Evolutionary conservation across 1,140 invertebrate genomes (phyloP), one percentile per base, ranked within the genome.

Genomic region (Drosophila auraria): DNA sequence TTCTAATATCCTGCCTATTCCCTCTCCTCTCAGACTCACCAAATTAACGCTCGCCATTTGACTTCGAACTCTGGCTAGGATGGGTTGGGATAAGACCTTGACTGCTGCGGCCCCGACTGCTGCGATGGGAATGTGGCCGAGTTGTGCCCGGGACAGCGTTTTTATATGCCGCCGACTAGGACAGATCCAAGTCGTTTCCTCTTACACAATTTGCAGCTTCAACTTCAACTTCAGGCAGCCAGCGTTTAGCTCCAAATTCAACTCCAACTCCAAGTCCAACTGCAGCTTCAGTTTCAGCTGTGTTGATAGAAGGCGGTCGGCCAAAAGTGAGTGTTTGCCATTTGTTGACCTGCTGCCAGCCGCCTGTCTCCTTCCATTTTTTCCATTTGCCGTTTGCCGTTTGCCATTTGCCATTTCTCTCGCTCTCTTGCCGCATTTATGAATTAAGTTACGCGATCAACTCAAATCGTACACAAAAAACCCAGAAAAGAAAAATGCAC

Each of bases 371-470:
- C 36, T 42, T 57, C n/a, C 53, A 40, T n/a, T 56, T 56, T 36
- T 38, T 14, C 51, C 70, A 70, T 63, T 75, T 74, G 70, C 64
- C 54, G 36, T 56, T 81, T 53, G 27, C 64, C 30, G 61, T 62
- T 58, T 42, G 70, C 64, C 54, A 42, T 56, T 81, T 53, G 27
- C 64, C 30, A 64, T 62, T 58, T 42, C 51, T 42, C 49, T 70
- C 36, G 61, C 63, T 54, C 56, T 71, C 72, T 71, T 30, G 49
- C 59, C 45, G 64, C 71, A 87, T 73, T 87, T 87, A 73, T 86
- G 86, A 90, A 86, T 90, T 80, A 86, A 90, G 82, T 91, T 86
- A 86, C 80, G 86, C 86, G 86, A 90, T 86, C 86, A 86, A 76
- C 78, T 64, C 72, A 77, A 87, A 78, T 83, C 62, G 72, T 53